Evolutionary conservation across 2,113 vertebrate species (phyloP), one percentile per base, ranked within the genome.

Genomic region (Atractosteus spatula): DNA sequence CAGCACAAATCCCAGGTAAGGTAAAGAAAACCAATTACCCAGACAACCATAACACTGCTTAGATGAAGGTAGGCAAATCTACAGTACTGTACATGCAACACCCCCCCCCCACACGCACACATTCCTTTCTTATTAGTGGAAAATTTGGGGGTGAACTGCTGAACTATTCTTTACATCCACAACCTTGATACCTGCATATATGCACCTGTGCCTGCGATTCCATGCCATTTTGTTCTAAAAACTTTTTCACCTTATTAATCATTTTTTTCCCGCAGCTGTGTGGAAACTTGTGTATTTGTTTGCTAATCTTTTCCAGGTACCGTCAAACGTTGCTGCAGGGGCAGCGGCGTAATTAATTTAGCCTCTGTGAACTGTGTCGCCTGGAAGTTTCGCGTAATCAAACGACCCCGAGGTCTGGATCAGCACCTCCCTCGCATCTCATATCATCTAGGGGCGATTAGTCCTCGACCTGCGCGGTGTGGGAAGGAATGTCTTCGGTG

Each of bases 1-100:
- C 92, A 94, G 93, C 84, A 94, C 92, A 82, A 97, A 96, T 87
- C 93, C 95, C 82, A 94, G 96, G 95, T 96, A 89, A 91, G 91
- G 68, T 29, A 29, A 29, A 29, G 17, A 29, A 29, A 29, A 29
- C 17, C 17, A 29, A 29, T 29, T 29, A 29, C 17, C 17, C 17
- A 29, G 17, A 29, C 17, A 29, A 29, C 17, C 17, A 29, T 29
- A 29, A 29, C 17, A 29, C 17, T 29, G 17, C 17, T 29, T 1
- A 29, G 17, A 29, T 29, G 17, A 29, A 29, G 17, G 17, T 29
- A 29, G 17, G 17, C 4, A 59, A 12, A 59, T 4, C 17, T 55
- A 69, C 44, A 63, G 17, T 12, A 71, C 42, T 41, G 0, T 1
- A 8, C 29, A 62, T 11, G 45, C 55, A 3, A 55, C 61, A 12